These are phyloP conservation scores for Mesembrinibis cayennensis DNA, from an alignment of 2,113 vertebrate species.

Conservation along the genomic window DNA sequence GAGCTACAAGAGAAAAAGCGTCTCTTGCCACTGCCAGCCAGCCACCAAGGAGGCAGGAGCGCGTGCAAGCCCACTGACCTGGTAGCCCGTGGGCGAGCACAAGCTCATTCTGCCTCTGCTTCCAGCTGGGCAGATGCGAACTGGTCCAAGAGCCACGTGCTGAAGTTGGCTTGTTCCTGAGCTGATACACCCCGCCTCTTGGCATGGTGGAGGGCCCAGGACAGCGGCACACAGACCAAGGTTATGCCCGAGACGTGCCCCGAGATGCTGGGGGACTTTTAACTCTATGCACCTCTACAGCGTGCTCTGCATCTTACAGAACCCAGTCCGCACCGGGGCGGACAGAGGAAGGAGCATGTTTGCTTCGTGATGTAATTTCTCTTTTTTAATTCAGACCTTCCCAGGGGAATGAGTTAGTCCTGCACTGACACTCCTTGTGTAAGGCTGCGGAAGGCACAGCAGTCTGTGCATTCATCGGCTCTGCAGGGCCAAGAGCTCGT, in stretches of 20 bases:
- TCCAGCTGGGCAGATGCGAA: rapidly evolving
- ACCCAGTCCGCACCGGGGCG: rapidly evolving
- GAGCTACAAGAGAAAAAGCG: no score
- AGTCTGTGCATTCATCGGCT: rapidly evolving
- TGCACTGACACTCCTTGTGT: rapidly evolving
- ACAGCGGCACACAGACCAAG: rapidly evolving
- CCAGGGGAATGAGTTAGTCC: neutral
- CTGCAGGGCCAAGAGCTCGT: neutral
- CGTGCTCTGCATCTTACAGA: neutral
- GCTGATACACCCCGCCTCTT: neutral
- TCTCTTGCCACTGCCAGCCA: neutral
- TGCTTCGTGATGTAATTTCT: neutral
- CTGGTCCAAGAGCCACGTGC: neutral
- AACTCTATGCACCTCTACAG: no score
- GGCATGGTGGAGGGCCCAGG: neutral
- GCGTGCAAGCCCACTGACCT: neutral
- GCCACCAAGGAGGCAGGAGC: neutral
- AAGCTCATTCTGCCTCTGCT: neutral
- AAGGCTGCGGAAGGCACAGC: neutral
- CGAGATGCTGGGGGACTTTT: neutral
- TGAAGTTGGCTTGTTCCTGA: no score
- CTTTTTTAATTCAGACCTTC: neutral
- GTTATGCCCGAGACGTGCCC: neutral
- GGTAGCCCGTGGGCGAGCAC: rapidly evolving
- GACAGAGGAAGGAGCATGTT: neutral